phyloP scores from a whole-genome alignment of 2,797 vertebrate genomes.

The Myotis findleyi region DNA sequence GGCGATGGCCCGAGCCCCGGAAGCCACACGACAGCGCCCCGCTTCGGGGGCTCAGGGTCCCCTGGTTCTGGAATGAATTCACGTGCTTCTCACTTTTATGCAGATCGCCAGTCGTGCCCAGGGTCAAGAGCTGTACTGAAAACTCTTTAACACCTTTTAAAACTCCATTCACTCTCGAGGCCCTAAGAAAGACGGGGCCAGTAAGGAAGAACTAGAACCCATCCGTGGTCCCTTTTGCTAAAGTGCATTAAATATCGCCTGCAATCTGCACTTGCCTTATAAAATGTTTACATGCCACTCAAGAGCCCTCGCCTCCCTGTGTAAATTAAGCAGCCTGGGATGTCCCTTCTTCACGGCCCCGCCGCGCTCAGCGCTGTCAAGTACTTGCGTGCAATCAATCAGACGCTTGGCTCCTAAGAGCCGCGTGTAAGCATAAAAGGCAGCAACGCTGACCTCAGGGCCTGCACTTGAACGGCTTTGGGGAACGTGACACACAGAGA shows the following conservation, averaged over 20 bases:
- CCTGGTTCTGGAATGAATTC: slow-evolving; percentile 87
- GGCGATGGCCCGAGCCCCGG: not conserved
- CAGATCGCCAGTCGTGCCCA: slow-evolving; percentile 84
- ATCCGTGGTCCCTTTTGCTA: slow-evolving; percentile 89
- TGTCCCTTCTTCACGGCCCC: slow-evolving; percentile 84
- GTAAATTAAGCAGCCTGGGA: slow-evolving; percentile 88
- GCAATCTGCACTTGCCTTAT: slow-evolving; percentile 89
- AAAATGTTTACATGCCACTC: slow-evolving; percentile 91
- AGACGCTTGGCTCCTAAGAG: slow-evolving; percentile 85
- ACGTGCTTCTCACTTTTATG: slow-evolving; percentile 81
- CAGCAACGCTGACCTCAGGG: slow-evolving; percentile 77
- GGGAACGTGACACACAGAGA: slow-evolving; percentile 68
- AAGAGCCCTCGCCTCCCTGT: slow-evolving; percentile 88
- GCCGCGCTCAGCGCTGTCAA: slow-evolving; percentile 83
- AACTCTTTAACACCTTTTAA: slow-evolving; percentile 91
- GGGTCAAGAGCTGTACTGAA: slow-evolving; percentile 89
- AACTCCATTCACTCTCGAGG: slow-evolving; percentile 87
- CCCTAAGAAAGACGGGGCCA: slow-evolving; percentile 85
- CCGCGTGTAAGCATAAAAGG: slow-evolving; percentile 85
- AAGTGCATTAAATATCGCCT: slow-evolving; percentile 88
- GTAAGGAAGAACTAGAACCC: slow-evolving; percentile 88
- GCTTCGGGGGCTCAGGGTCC: slow-evolving; percentile 67
- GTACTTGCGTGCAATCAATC: slow-evolving; percentile 86
- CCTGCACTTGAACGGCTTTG: slow-evolving; percentile 77
- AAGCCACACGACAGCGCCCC: slow-evolving; percentile 58